Percentiles rank a stretch among this genome's conserved stretches.
Conservation (phyloP, 2,888 invertebrate species). For the Ormyrus labotus region DNA sequence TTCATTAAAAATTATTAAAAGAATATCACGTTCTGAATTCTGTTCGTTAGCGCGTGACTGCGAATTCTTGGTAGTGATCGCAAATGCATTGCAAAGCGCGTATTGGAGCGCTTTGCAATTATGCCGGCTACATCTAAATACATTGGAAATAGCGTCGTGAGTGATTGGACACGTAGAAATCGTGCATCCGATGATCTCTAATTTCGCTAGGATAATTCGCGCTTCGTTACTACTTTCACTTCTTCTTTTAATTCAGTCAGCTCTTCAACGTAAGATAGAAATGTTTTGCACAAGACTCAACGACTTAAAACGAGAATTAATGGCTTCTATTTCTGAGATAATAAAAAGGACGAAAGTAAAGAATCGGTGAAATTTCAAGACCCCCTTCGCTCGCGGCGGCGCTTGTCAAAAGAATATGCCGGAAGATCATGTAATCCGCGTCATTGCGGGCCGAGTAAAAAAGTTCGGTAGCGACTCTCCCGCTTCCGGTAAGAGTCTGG, state of each 20-base stretch:
- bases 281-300: too few species aligned
- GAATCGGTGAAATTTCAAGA: neutral
- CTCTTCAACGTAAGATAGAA: neutral
- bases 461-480: conserved; percentile 6
- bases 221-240: neutral
- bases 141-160: neutral
- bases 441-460: conserved; percentile 17
- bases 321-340: neutral
- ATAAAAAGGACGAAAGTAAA: neutral
- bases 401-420: neutral
- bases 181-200: conserved; percentile 18
- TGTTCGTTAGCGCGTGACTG: conserved; percentile 19
- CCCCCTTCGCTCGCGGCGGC: too few species aligned
- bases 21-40: conserved; percentile 8
- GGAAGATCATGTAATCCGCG: neutral
- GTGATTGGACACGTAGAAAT: conserved; percentile 22
- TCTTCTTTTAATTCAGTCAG: too few species aligned
- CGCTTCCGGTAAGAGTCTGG: conserved; percentile 4
- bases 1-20: conserved; percentile 41
- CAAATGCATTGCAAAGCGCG: conserved; percentile 21
- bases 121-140: conserved; percentile 10
- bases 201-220: neutral
- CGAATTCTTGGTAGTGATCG: conserved; percentile 13
- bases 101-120: conserved; percentile 37
- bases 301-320: neutral